A percentile compares a stretch with the other conserved stretches of the same genome.
Evolutionary conservation across 2,113 vertebrate genomes (phyloP).

Genomic region (Mesitornis unicolor): DNA sequence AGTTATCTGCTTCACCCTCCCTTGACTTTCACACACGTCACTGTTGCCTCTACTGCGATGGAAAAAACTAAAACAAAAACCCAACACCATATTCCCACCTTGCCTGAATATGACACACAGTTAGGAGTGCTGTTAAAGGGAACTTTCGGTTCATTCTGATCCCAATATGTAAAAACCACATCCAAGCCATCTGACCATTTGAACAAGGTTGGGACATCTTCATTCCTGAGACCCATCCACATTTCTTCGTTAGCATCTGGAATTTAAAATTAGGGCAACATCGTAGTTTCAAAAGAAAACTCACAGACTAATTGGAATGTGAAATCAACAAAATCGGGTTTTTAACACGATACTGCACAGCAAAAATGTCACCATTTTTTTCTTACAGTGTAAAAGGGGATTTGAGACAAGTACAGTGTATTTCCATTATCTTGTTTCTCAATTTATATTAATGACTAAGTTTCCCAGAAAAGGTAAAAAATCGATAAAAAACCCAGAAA

Average conservation of each 20-base stretch:
- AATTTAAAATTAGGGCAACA: constrained; percentile 22
- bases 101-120: constrained; percentile 85
- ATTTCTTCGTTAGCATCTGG: constrained; percentile 73
- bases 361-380: not conserved
- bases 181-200: constrained; percentile 81
- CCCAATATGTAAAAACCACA: constrained; percentile 88
- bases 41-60: not conserved
- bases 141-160: constrained; percentile 80
- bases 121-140: constrained; percentile 69
- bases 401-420: not conserved
- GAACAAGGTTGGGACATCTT: constrained; percentile 72
- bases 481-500: not conserved
- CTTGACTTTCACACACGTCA: not conserved
- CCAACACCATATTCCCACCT: constrained; percentile 72
- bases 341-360: not conserved
- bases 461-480: not conserved
- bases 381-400: not conserved
- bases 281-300: not conserved
- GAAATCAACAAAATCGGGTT: not conserved
- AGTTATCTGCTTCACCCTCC: not conserved
- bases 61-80: not conserved
- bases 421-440: not conserved
- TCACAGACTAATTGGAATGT: not conserved
- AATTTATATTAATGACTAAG: not conserved
- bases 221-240: constrained; percentile 86